Evolutionary conservation across 2,797 vertebrate species (phyloP), one percentile per base, ranked within the genome.

Genomic region (Sardinella longiceps): DNA sequence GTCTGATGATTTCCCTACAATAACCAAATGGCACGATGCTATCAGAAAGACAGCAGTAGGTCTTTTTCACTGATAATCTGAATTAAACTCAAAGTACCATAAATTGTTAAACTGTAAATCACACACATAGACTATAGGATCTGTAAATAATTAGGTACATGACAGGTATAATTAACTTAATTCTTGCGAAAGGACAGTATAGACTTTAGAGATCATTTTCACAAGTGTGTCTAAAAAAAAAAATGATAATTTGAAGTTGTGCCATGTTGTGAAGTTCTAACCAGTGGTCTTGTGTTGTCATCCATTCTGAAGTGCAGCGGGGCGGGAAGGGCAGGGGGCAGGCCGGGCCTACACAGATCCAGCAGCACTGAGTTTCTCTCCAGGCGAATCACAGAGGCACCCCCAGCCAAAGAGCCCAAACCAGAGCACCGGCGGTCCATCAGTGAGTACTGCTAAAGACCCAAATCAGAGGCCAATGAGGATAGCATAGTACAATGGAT

Each of bases 31-130:
- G 97, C 97, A 95, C 84, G 92, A 96, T 5, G 95, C 95, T 91
- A 97, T 99, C 94, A 96, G 94, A 95, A 96, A 94, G 93, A 91
- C 92, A 89, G 95, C 96, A 93, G 98, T 99, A 95, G 95, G 97
- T 95, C 92, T 87, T 87, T 51, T 53, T 81, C 11, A 25, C 7
- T 4, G 43, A 48, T 10, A 48, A 39, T 28, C n/a, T 39, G 3
- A 60, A 60, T 60, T 25, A n/a, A 60, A 25, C 3, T 60, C 56
- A 6, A 56, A n/a, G 20, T n/a, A 25, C 23, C 53, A 51, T 14
- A 51, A 45, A 45, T 51, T 51, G 12, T 20, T 56, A 5, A 56
- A 56, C 53, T n/a, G 23, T 10, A 60, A 60, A 2, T 60, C 1
- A 37, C 37, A 63, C 51, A 46, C 11, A 33, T 3, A 33, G 14